A percentile compares a stretch with the other conserved stretches of the same genome.
phyloP scores from a whole-genome alignment of 2,113 vertebrate species.

The Clarias batrachus region DNA sequence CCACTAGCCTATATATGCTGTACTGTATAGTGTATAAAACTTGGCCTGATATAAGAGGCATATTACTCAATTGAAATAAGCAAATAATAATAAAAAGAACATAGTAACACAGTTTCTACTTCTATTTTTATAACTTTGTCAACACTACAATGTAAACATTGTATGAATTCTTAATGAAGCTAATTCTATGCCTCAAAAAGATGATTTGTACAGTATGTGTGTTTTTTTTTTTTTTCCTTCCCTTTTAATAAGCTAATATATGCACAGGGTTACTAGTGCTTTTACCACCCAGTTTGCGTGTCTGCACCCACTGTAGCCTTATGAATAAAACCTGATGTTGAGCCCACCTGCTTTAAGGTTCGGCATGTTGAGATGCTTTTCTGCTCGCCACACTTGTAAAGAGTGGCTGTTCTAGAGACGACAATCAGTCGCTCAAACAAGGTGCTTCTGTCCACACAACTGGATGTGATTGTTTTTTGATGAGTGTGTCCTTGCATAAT shows the following conservation, averaged over 20 bases:
- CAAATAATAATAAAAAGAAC: not conserved
- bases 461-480: not conserved
- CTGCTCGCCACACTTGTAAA: not conserved
- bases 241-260: not conserved
- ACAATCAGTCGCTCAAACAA: too few species aligned
- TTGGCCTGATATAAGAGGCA: not conserved
- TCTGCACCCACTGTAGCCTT: not conserved
- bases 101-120: not conserved
- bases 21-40: not conserved
- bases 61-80: not conserved
- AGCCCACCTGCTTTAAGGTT: not conserved
- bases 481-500: not conserved
- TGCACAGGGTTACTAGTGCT: not conserved
- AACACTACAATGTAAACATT: too few species aligned
- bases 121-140: not conserved
- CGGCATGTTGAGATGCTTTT: not conserved
- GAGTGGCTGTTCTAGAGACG: too few species aligned
- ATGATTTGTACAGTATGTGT: not conserved
- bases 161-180: too few species aligned
- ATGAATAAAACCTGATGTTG: not conserved
- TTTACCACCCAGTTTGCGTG: not conserved
- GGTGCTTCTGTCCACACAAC: not conserved
- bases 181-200: too few species aligned
- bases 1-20: too few species aligned
- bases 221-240: not conserved